These are phyloP conservation scores for Haliaeetus leucogaster DNA, from an alignment of 2,113 vertebrate species.

Conservation along the genomic window DNA sequence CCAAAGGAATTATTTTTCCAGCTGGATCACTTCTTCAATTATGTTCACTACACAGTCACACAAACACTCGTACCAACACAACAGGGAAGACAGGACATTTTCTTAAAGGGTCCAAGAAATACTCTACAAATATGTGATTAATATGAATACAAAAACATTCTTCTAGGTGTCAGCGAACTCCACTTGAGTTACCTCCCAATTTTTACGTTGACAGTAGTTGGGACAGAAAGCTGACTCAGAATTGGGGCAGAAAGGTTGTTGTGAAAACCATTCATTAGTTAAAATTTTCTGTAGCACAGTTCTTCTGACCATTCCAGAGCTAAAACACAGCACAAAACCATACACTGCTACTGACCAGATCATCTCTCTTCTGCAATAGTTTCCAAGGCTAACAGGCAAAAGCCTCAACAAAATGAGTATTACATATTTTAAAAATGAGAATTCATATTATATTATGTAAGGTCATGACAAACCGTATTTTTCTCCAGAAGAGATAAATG, in stretches of 20 bases:
- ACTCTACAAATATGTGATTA: background rate
- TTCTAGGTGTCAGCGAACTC: background rate
- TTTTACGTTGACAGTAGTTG: fast-evolving
- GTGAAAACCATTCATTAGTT: background rate
- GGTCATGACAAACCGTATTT: background rate
- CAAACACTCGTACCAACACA: background rate
- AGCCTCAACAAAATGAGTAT: background rate
- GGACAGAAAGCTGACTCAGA: background rate
- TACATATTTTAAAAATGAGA: background rate
- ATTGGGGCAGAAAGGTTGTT: background rate
- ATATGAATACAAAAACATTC: background rate
- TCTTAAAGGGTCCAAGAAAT: background rate
- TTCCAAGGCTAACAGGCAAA: background rate
- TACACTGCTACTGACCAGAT: background rate
- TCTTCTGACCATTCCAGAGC: background rate
- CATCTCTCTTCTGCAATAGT: background rate
- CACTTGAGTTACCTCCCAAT: background rate
- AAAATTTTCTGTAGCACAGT: background rate
- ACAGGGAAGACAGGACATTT: background rate
- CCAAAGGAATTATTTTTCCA: background rate
- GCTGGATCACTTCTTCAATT: background rate
- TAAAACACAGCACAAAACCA: background rate
- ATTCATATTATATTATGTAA: background rate
- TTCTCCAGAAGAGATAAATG: background rate
- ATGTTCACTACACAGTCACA: background rate